Base-by-base conservation (phyloP, 2,888 invertebrate species). In the Trichogramma evanescens region DNA sequence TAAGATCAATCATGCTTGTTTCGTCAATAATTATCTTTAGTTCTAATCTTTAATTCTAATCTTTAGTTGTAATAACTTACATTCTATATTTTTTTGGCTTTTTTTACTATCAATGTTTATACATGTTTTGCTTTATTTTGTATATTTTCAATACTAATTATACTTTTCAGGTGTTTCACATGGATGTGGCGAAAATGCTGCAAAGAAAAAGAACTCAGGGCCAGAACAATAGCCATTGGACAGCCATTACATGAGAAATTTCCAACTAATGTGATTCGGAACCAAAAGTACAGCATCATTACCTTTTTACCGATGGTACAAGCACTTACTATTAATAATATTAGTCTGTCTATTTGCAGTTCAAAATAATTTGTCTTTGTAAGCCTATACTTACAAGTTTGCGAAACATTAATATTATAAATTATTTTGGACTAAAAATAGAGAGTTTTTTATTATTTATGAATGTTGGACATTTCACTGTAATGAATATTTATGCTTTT, bases 241-340 rank as follows among this genome's bases (percentile, higher is more conserved):
- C 86, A 87, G 69, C 80, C 87, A 50, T 88, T 86, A 66, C 83
- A 86, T 56, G 92, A 92, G 71, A 93, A 90, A 72, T 96, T 89
- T 80, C 94, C 96, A 61, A 88, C 93, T 62, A 99, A 99, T 81
- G 91, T 94, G 72, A 95, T 99, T 67, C 86, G 95, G 72, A 99
- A 99, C 83, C 91, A 95, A 82, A 99, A 99, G 84, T 99, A 98
- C 82, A 98, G 93, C 79, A 84, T 92, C 69, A 84, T 93, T 69
- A 91, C 93, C 74, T 93, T 93, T 82, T 82, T 93, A 71, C 93
- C 93, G 4, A 76, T 92, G 80, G 82, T 81, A 71, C 64, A 65
- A 13, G 13, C 7, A n/a, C 9, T 10, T 13, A 50, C 13, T 13
- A 10, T 10, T 50, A 50, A 10, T 50, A 7, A 50, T 7, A n/a